phyloP scores from a whole-genome alignment of 2,113 vertebrate genomes.

The Aptenodytes patagonicus region DNA sequence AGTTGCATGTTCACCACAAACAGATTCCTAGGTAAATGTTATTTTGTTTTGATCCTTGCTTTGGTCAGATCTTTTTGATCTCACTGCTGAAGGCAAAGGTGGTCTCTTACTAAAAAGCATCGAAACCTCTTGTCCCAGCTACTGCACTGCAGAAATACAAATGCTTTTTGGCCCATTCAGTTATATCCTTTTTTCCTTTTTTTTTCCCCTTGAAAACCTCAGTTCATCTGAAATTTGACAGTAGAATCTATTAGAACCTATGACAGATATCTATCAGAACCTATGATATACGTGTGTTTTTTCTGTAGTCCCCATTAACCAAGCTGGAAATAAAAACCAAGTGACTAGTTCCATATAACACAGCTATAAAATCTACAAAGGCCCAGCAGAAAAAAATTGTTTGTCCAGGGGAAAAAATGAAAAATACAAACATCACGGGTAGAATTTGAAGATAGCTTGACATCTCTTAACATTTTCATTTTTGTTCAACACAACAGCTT shows the following conservation, averaged over 20 bases:
- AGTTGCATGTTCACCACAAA: background rate
- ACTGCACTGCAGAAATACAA: background rate
- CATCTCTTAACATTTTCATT: constrained; percentile 30
- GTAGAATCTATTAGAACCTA: background rate
- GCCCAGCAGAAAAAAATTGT: background rate
- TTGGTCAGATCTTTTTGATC: background rate
- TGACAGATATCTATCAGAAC: background rate
- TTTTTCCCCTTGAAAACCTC: background rate
- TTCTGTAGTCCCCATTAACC: background rate
- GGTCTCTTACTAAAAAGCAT: background rate
- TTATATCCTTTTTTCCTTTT: rapidly evolving
- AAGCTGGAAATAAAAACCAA: background rate
- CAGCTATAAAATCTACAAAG: background rate
- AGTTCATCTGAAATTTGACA: background rate
- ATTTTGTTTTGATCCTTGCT: background rate
- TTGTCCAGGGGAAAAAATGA: background rate
- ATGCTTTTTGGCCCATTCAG: background rate
- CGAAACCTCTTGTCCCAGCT: background rate
- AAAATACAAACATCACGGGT: background rate
- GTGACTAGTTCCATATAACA: background rate
- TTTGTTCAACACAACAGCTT: constrained; percentile 33
- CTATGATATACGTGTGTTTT: background rate
- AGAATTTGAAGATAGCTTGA: constrained; percentile 20
- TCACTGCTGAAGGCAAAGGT: background rate
- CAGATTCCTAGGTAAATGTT: background rate